Conservation (phyloP, 1,140 invertebrate genomes). For the Diorhabda carinulata region DNA sequence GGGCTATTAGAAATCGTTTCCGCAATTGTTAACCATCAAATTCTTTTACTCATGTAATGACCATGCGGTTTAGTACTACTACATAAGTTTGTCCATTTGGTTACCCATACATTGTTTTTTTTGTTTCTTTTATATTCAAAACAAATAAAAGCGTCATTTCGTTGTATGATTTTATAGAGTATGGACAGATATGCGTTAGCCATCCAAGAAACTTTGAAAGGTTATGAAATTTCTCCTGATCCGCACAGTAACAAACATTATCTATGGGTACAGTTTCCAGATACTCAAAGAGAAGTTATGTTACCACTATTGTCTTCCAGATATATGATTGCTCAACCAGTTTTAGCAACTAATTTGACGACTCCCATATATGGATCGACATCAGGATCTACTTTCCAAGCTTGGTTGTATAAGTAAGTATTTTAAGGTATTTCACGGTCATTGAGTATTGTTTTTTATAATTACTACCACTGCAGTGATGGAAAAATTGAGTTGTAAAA, state of each 20-base stretch:
- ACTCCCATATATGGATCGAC: slow-evolving; percentile 61
- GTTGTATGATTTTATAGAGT: slow-evolving; percentile 47
- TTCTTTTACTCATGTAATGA: too few species aligned
- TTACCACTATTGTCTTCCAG: slow-evolving; percentile 65
- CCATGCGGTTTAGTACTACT: too few species aligned
- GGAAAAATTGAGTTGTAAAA: too few species aligned
- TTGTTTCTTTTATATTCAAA: too few species aligned
- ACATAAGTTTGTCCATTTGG: too few species aligned
- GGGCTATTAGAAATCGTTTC: too few species aligned
- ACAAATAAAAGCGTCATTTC: too few species aligned
- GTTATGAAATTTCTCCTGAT: slow-evolving; percentile 63
- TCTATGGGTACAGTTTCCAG: slow-evolving; percentile 64
- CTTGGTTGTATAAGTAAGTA: slow-evolving; percentile 68
- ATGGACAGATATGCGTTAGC: slow-evolving; percentile 70
- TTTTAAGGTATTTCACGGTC: too few species aligned
- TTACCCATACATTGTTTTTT: too few species aligned
- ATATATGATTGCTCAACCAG: slow-evolving; percentile 49
- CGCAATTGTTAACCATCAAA: too few species aligned
- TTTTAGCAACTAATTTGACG: slow-evolving; percentile 43
- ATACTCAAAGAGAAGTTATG: slow-evolving; percentile 67
- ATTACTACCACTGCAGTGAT: too few species aligned
- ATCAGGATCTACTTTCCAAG: slow-evolving; percentile 60
- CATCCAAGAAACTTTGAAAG: slow-evolving; percentile 71
- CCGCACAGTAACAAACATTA: slow-evolving; percentile 52
- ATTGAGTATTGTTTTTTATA: too few species aligned